Evolutionary conservation across 2,797 vertebrate genomes (phyloP).

Genomic region (Gila robusta): DNA sequence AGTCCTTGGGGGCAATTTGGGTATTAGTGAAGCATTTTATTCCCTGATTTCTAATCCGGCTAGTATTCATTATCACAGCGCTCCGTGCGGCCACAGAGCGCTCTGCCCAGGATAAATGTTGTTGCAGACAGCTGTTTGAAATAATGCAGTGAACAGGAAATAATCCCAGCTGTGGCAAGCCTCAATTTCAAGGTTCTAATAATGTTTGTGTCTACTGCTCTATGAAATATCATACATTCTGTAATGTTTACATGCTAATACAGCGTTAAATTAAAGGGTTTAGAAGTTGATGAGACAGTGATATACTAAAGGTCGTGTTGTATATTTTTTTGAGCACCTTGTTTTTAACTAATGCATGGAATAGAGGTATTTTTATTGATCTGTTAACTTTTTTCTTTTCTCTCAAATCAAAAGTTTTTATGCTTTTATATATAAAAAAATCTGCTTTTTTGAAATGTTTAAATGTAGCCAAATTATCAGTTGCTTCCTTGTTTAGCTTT

Average conservation of each 20-base stretch:
- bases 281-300: slow-evolving; percentile 40
- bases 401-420: slow-evolving; percentile 72
- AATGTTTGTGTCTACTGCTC: slow-evolving; percentile 76
- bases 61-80: slow-evolving; percentile 54
- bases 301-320: slow-evolving; percentile 19
- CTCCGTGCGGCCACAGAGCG: slow-evolving; percentile 47
- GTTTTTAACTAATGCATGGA: slow-evolving; percentile 4
- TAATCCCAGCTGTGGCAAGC: slow-evolving; percentile 78
- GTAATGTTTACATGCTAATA: slow-evolving; percentile 80
- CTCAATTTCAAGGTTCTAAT: slow-evolving; percentile 81
- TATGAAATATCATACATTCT: slow-evolving; percentile 72
- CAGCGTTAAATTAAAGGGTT: slow-evolving; percentile 60
- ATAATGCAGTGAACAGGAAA: slow-evolving; percentile 75
- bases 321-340: not conserved
- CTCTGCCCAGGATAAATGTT: slow-evolving; percentile 49
- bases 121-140: slow-evolving; percentile 70
- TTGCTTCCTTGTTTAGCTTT: slow-evolving; percentile 70
- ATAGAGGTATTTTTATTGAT: slow-evolving; percentile 11
- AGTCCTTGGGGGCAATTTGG: slow-evolving; percentile 50
- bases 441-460: slow-evolving; percentile 66
- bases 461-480: slow-evolving; percentile 68
- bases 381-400: slow-evolving; percentile 62
- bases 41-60: slow-evolving; percentile 60
- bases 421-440: slow-evolving; percentile 23
- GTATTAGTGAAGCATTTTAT: slow-evolving; percentile 55